Percentiles rank a stretch among this genome's conserved stretches.
phyloP scores from a whole-genome alignment of 2,113 vertebrate genomes.

The Abramis brama region DNA sequence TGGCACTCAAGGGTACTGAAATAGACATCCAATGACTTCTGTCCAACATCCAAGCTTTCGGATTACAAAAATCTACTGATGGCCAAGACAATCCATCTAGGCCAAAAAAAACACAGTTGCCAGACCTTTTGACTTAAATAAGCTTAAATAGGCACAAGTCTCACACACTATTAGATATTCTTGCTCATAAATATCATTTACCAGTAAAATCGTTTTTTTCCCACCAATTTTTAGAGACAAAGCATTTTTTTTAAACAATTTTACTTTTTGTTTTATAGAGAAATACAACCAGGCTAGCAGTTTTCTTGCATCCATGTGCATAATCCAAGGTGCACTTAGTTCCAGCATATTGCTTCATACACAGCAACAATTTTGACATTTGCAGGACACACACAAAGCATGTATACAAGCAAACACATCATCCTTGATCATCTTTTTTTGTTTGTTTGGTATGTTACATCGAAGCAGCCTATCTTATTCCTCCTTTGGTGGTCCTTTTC shows the following conservation, averaged over 20 bases:
- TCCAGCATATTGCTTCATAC: conserved; percentile 77
- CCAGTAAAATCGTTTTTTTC: conserved; percentile 1
- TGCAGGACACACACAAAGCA: conserved; percentile 69
- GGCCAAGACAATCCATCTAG: too few species aligned
- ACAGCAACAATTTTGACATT: conserved; percentile 69
- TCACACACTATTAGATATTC: conserved; percentile 45
- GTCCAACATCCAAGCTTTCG: neutral
- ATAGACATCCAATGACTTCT: neutral
- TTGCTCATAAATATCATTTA: conserved; percentile 44
- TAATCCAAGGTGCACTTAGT: conserved; percentile 57
- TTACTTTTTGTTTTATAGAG: conserved; percentile 16
- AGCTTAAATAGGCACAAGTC: conserved; percentile 63
- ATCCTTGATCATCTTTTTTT: conserved; percentile 53
- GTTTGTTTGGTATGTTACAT: conserved; percentile 69
- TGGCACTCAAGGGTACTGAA: conserved; percentile 57
- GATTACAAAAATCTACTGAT: neutral
- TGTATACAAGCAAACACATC: conserved; percentile 73
- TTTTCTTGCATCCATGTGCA: conserved; percentile 55
- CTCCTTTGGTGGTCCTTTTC: conserved; percentile 60
- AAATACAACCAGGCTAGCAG: conserved; percentile 47
- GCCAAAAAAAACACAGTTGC: conserved; percentile 8
- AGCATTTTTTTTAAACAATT: conserved; percentile 32
- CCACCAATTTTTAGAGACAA: conserved; percentile 25
- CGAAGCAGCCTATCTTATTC: conserved; percentile 65
- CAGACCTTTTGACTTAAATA: conserved; percentile 56